These are phyloP conservation scores for Danaus plexippus DNA, from an alignment of 1,140 invertebrate genomes.

Conservation along the genomic window DNA sequence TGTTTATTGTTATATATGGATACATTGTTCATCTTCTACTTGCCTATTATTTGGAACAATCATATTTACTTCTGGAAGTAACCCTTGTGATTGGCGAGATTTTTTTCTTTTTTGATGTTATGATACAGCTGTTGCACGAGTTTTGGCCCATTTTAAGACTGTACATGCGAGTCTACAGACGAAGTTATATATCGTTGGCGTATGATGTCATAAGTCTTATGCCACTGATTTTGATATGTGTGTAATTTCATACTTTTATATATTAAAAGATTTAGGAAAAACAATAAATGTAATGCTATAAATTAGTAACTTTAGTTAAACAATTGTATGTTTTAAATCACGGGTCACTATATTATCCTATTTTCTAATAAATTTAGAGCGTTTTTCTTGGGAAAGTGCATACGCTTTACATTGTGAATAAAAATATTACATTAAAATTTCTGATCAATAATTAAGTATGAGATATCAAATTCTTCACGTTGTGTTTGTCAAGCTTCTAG, in stretches of 20 bases:
- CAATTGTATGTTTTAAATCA: too few species aligned
- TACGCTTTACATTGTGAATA: too few species aligned
- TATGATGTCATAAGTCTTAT: constrained; percentile 42
- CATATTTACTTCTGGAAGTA: constrained; percentile 23
- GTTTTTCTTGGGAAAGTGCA: too few species aligned
- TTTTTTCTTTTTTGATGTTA: constrained; percentile 38
- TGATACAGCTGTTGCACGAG: constrained; percentile 37
- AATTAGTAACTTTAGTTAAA: too few species aligned
- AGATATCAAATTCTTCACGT: too few species aligned
- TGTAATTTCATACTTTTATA: constrained; percentile 19
- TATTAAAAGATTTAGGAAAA: neutral
- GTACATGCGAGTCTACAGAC: constrained; percentile 40
- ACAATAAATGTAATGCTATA: too few species aligned
- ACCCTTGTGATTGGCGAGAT: constrained; percentile 30
- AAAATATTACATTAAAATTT: too few species aligned
- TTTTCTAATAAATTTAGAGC: too few species aligned
- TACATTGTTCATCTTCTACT: constrained; percentile 38
- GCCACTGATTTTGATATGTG: constrained; percentile 37
- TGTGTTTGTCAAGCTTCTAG: neutral
- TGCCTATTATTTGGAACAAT: constrained; percentile 33
- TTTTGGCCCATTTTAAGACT: constrained; percentile 46
- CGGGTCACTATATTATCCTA: too few species aligned
- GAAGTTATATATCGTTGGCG: constrained; percentile 30
- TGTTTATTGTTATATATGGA: constrained; percentile 34
- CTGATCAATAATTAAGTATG: too few species aligned